Evolutionary conservation across 2,888 invertebrate species (phyloP), one percentile per base, ranked within the genome.

Genomic region (Agrotis puta): DNA sequence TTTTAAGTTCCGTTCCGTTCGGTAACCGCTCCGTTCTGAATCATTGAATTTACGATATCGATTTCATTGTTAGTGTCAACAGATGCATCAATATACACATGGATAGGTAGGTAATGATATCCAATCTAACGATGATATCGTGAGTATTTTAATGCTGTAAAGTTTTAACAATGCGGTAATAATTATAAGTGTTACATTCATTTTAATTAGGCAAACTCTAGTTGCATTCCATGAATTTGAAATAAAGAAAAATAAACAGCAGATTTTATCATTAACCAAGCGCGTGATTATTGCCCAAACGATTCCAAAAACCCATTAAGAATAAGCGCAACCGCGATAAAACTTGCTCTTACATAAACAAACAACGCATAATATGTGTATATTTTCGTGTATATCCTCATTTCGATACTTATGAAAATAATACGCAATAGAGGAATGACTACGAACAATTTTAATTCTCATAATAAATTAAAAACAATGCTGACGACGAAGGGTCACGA

Each of bases 11-110:
- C 90, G 93, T 93, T 88, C 91, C 90, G 87, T 81, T 81, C 89
- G 73, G 92, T 91, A 88, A 89, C 91, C 84, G 91, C 82, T 84
- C 92, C 91, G 94, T 92, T 94, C 90, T 91, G 91, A 91, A 86
- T 90, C 94, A 93, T 92, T 93, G 89, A 89, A 85, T 89, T 84
- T 87, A 83, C 66, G 59, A 84, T 91, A 92, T 92, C 88, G 91
- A 91, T 93, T 91, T 83, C 86, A 81, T 82, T 81, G 82, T 74
- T 59, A 69, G 79, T 70, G 75, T 71, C 64, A 71, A 72, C 84
- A 82, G 64, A 83, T 82, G 81, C 73, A 54, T 27, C 51, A 57
- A 61, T 57, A 61, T 76, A 71, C 64, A 71, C 9, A 22, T 24
- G 45, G 45, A 47, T 74, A 64, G 3, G 33, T 56, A n/a, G 33